phyloP scores from a whole-genome alignment of 2,888 invertebrate genomes.

The Osedax fenrisi region DNA sequence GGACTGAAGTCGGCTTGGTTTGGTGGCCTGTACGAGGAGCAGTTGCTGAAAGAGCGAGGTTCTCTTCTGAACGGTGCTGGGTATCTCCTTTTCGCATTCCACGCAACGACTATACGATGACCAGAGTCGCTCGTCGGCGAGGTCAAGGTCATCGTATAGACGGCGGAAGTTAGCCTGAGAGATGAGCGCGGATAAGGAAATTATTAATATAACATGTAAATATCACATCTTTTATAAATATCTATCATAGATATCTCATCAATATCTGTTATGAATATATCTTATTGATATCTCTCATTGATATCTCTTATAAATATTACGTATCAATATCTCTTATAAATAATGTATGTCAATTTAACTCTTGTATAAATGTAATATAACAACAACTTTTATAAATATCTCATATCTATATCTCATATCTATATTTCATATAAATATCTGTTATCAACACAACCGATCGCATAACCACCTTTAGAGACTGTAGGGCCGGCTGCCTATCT shows the following conservation, averaged over 20 bases:
- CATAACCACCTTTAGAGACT: constrained; percentile 46
- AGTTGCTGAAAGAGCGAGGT: constrained; percentile 69
- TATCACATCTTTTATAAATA: too few species aligned
- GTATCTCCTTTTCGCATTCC: constrained; percentile 59
- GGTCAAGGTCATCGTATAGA: constrained; percentile 57
- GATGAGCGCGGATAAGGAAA: too few species aligned
- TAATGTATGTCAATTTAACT: too few species aligned
- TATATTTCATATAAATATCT: too few species aligned
- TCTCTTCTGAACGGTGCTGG: constrained; percentile 53
- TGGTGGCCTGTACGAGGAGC: constrained; percentile 64
- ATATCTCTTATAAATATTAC: too few species aligned
- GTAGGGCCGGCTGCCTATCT: constrained; percentile 53
- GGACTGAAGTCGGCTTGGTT: constrained; percentile 70
- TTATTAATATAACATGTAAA: too few species aligned
- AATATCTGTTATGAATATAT: neutral
- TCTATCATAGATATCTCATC: too few species aligned
- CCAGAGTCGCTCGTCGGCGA: constrained; percentile 62
- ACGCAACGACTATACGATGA: constrained; percentile 58
- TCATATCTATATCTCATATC: too few species aligned
- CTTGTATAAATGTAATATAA: too few species aligned
- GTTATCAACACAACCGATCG: neutral
- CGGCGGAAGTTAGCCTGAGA: constrained; percentile 56
- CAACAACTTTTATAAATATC: too few species aligned
- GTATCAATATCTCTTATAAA: too few species aligned
- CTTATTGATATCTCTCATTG: too few species aligned